Conservation (phyloP, 1,140 invertebrate genomes). For the Bombus waltoni region DNA sequence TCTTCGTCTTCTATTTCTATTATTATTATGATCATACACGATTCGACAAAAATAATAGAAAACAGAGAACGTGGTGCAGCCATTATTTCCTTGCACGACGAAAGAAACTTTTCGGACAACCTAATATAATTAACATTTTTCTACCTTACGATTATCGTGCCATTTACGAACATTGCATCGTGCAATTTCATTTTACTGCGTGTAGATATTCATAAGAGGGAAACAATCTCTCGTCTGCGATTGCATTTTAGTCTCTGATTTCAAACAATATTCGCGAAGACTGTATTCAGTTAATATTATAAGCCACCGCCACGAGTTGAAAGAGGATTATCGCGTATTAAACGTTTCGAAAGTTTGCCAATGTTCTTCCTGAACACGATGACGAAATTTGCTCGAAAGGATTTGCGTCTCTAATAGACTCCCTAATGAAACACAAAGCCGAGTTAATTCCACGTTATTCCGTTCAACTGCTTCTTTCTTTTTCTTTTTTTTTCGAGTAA, state of each 20-base stretch:
- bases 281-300: background rate
- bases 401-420: background rate
- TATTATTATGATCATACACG: no score
- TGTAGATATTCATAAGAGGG: background rate
- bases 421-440: background rate
- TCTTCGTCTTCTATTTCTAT: no score
- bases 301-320: background rate
- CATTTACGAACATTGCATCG: no score
- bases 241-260: background rate
- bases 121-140: background rate
- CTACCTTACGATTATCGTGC: background rate
- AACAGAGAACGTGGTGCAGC: no score
- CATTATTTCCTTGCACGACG: no score
- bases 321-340: slow-evolving; percentile 3
- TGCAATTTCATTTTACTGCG: background rate
- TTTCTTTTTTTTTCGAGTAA: no score
- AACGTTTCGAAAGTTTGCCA: background rate
- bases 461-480: background rate
- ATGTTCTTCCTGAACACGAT: no score
- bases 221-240: background rate
- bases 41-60: no score
- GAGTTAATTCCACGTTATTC: background rate
- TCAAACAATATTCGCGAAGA: background rate
- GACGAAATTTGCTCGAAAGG: slow-evolving; percentile 11
- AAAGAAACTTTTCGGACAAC: no score